Percentiles rank a stretch among this genome's conserved stretches.
Evolutionary conservation across 2,797 vertebrate genomes (phyloP).

Genomic region (Melanotaenia parkinsoni): DNA sequence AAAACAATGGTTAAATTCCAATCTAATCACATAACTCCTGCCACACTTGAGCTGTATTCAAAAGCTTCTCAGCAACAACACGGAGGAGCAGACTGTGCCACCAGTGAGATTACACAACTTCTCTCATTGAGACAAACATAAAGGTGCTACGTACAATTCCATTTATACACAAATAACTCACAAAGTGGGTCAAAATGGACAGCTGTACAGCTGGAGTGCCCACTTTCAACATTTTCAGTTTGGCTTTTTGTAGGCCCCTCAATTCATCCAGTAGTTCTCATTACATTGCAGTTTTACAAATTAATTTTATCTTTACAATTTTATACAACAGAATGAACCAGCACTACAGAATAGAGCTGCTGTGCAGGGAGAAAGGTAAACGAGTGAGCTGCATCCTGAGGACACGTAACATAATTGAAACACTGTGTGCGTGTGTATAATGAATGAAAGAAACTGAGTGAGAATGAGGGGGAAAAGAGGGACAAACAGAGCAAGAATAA

Average conservation of each 20-base stretch:
- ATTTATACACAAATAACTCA: slow-evolving; percentile 3
- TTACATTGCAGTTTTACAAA: slow-evolving; percentile 26
- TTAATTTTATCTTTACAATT: slow-evolving; percentile 22
- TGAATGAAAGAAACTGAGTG: slow-evolving; percentile 39
- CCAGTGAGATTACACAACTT: slow-evolving; percentile 38
- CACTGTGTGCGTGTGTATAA: slow-evolving; percentile 11
- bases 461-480: slow-evolving; percentile 10
- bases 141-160: not conserved
- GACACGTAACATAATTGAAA: slow-evolving; percentile 53
- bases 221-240: slow-evolving; percentile 18
- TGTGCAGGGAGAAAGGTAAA: slow-evolving; percentile 20
- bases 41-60: slow-evolving; percentile 66
- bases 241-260: slow-evolving; percentile 11
- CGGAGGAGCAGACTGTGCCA: slow-evolving; percentile 61
- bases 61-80: slow-evolving; percentile 66
- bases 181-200: slow-evolving; percentile 1
- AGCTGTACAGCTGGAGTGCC: slow-evolving; percentile 20
- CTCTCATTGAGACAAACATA: slow-evolving; percentile 7
- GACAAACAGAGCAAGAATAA: slow-evolving; percentile 23
- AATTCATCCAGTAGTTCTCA: slow-evolving; percentile 23
- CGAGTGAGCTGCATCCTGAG: slow-evolving; percentile 26
- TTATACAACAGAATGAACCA: slow-evolving; percentile 18
- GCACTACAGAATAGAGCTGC: slow-evolving; percentile 14
- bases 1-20: slow-evolving; percentile 82
- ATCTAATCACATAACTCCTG: slow-evolving; percentile 76